These are phyloP conservation scores for Drosophila nikananu DNA, from an alignment of 1,140 invertebrate genomes.

Conservation along the genomic window DNA sequence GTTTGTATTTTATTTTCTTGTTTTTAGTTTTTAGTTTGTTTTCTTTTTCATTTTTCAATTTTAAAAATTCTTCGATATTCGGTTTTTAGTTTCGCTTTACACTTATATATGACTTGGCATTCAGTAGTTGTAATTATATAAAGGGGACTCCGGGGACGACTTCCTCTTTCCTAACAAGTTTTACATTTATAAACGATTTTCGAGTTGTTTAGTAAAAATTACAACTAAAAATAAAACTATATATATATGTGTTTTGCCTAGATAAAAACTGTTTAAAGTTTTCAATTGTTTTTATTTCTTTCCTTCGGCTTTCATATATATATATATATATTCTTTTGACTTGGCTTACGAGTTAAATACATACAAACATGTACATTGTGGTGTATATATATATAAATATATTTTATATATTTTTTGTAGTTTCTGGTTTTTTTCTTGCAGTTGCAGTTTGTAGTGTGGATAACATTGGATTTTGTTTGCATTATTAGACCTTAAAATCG, in stretches of 20 bases:
- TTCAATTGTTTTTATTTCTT: conserved; percentile 38
- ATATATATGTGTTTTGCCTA: conserved; percentile 21
- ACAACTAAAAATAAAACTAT: conserved; percentile 50
- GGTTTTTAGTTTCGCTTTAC: conserved; percentile 60
- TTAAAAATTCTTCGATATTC: conserved; percentile 53
- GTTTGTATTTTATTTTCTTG: conserved; percentile 38
- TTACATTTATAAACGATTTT: conserved; percentile 51
- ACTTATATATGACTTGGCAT: conserved; percentile 65
- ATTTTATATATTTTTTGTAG: conserved; percentile 68
- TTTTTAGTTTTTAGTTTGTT: conserved; percentile 34
- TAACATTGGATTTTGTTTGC: conserved; percentile 61
- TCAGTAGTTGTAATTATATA: conserved; percentile 41
- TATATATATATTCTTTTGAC: conserved; percentile 58
- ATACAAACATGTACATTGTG: conserved; percentile 74
- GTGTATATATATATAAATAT: conserved; percentile 58
- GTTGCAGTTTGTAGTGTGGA: conserved; percentile 49
- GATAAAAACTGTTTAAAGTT: conserved; percentile 35
- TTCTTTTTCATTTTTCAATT: conserved; percentile 38
- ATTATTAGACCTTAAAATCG: conserved; percentile 60
- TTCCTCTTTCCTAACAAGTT: conserved; percentile 26
- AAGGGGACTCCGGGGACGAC: not conserved
- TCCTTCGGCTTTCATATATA: conserved; percentile 15
- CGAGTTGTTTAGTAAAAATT: conserved; percentile 47
- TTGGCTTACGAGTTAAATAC: conserved; percentile 77
- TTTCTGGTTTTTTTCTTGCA: conserved; percentile 32